A percentile compares a stretch with the other conserved stretches of the same genome.
These are phyloP conservation scores for Gasterosteus aculeatus DNA, from an alignment of 2,113 vertebrate genomes.

Conservation along the genomic window DNA sequence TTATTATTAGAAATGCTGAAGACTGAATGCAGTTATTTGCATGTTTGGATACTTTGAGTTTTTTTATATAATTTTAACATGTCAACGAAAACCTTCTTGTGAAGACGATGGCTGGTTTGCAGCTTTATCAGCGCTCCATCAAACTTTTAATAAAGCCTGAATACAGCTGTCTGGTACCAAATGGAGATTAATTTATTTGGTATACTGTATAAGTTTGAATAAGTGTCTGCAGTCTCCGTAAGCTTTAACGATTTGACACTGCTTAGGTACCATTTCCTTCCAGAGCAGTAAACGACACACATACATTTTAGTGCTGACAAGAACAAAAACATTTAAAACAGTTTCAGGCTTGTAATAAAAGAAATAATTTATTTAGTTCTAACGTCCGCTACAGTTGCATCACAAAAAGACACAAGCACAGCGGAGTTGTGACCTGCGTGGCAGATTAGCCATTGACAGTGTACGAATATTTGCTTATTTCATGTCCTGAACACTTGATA, in stretches of 20 bases:
- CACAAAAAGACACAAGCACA: conserved; percentile 51
- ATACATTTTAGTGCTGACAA: neutral
- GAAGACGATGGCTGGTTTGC: conserved; percentile 32
- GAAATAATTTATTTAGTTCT: conserved; percentile 78
- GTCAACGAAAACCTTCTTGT: conserved; percentile 41
- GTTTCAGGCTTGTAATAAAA: conserved; percentile 29
- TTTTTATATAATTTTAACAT: conserved; percentile 41
- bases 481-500: conserved; percentile 16
- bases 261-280: neutral
- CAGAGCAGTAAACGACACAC: neutral
- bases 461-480: neutral
- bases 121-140: conserved; percentile 50
- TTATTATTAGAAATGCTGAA: conserved; percentile 39
- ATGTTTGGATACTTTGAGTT: conserved; percentile 49
- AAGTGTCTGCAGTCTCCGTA: neutral
- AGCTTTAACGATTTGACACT: neutral
- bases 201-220: neutral
- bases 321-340: neutral
- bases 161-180: conserved; percentile 18
- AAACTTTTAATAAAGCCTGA: conserved; percentile 65
- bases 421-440: conserved; percentile 13
- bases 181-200: conserved; percentile 4
- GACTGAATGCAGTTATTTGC: conserved; percentile 65
- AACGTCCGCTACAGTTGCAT: conserved; percentile 52
- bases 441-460: conserved; percentile 15